Base-by-base conservation (phyloP, 2,113 vertebrate species). In the Triplophysa dalaica region DNA sequence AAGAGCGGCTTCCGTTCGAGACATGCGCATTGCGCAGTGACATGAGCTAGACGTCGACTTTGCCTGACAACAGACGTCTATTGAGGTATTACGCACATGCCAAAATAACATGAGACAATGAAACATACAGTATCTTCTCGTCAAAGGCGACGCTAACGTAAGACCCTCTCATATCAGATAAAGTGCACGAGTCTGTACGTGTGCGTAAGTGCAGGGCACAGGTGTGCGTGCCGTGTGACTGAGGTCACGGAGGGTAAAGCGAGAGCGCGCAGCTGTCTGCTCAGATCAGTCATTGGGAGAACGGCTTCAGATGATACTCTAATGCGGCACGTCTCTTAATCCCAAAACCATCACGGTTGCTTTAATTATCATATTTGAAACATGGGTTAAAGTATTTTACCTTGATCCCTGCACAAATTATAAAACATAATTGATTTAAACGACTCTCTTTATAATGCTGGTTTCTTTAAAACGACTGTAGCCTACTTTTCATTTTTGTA, bases 251-350 rank as follows among this genome's bases (percentile, higher is more conserved):
- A 79, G 88, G 86, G 91, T 91, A 92, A 93, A 91, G 88, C 85
- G 91, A 92, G 91, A 92, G 91, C 89, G 88, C 82, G 90, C 92
- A 93, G 92, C 93, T 93, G 93, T 92, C 89, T 52, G 62, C 54
- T 80, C 22, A 75, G 85, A 91, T 94, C 91, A 91, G 84, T 73
- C 77, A 88, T 81, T 85, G 85, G 88, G 83, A 86, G 52, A 85
- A 87, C 84, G 8, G 74, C 52, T 90, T 87, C 61, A 81, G 82
- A 79, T 76, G 79, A 86, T 81, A 81, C 69, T 72, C 83, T 81
- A 67, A 76, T 77, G 54, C 54, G 19, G 33, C 22, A n/a, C 8
- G 13, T 2, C 67, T 22, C 12, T 70, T 22, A 22, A 58, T 74
- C 33, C 33, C 8, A 41, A 24, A 61, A 74, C 4, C 12, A 61